Evolutionary conservation across 1,140 invertebrate species (phyloP), one percentile per base, ranked within the genome.

Genomic region (Samia ricini): DNA sequence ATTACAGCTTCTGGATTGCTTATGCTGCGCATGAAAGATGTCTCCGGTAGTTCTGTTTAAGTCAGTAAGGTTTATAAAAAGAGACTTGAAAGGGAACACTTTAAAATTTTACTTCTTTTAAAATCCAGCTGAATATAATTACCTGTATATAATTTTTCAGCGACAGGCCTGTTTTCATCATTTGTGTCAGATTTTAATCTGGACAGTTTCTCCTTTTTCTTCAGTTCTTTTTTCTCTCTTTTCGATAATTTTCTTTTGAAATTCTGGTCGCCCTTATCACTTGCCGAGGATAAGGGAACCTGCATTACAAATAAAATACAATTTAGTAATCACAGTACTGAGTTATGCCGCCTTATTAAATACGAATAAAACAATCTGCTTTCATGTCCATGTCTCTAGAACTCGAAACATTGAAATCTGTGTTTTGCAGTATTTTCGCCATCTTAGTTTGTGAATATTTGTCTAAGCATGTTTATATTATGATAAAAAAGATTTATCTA

Each of bases 1-100:
- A 99, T 99, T 60, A 99, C 99, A 60, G 98, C 98, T 92, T 99
- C 99, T 8, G 99, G 99, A 92, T 99, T 99, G 56, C 98, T 99
- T 81, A 99, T 99, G 69, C 97, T 99, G 67, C 99, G 92, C 18
- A 98, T 99, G 88, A 99, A 99, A 83, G 97, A 98, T 23, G 98
- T 99, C 91, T 99, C 98, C 20, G 98, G 98, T 66, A 99, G 91
- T 92, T 99, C 98, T 96, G 89, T 24, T 29, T 29, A 26, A 26
- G 20, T 33, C 10, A 56, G 33, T 26, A 56, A 56, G 33, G n/a
- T 29, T 33, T 33, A 23, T 52, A 15, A 52, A n/a, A 48, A 48
- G 36, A 48, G 36, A 5, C 12, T 36, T 15, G 33, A 8, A 2
- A 42, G 4, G 4, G 4, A 2, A 42, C 10, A n/a, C n/a, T n/a